These are phyloP conservation scores for Pitangus sulphuratus DNA, from an alignment of 2,797 vertebrate species.

Conservation along the genomic window DNA sequence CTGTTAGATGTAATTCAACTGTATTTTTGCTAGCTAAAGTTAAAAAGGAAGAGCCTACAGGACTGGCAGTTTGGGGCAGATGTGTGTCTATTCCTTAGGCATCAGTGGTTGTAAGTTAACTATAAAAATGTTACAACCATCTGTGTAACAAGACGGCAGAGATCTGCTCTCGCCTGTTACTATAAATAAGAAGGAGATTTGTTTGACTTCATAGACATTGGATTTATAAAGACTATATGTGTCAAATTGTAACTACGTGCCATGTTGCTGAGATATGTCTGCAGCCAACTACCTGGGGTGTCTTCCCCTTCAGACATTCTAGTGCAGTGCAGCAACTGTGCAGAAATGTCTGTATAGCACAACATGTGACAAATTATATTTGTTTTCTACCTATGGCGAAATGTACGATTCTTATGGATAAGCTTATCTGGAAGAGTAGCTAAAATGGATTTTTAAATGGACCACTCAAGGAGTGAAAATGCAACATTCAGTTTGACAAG, in stretches of 20 bases:
- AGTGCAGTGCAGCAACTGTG: constrained; percentile 45
- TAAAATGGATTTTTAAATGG: constrained; percentile 33
- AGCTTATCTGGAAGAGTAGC: not conserved
- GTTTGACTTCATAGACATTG: constrained; percentile 69
- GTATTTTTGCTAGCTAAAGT: constrained; percentile 58
- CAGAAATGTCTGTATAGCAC: constrained; percentile 19
- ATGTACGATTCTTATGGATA: constrained; percentile 24
- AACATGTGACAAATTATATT: not conserved
- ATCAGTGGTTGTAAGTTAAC: constrained; percentile 76
- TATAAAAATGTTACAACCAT: constrained; percentile 74
- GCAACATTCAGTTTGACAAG: not conserved
- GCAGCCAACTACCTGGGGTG: constrained; percentile 65
- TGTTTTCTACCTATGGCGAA: constrained; percentile 25
- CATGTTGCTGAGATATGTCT: constrained; percentile 42
- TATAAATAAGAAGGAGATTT: constrained; percentile 69
- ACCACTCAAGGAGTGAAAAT: not conserved
- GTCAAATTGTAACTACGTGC: constrained; percentile 51
- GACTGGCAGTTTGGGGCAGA: constrained; percentile 74
- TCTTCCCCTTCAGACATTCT: constrained; percentile 58
- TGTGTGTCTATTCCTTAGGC: constrained; percentile 74
- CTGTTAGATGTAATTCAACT: not conserved
- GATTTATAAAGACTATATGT: constrained; percentile 63
- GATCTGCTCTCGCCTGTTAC: constrained; percentile 66
- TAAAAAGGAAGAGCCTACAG: constrained; percentile 72
- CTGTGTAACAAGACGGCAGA: constrained; percentile 74